Evolutionary conservation across 2,797 vertebrate genomes (phyloP).

Genomic region (Loris lydekkerianus): DNA sequence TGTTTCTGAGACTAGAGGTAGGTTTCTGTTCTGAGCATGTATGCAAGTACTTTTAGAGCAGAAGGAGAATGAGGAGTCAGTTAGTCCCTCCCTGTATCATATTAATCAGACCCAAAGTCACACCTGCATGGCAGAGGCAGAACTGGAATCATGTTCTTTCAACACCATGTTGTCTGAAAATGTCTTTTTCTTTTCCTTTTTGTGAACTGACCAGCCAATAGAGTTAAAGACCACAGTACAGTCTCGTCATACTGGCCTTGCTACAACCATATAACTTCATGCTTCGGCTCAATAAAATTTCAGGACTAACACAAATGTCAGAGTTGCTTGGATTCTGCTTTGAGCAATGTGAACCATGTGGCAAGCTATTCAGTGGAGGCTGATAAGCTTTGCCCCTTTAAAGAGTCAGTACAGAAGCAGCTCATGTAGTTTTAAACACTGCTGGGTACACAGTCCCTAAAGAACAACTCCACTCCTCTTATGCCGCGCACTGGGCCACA

Average conservation of each 20-base stretch:
- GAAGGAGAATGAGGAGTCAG: not conserved
- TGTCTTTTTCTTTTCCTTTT: not conserved
- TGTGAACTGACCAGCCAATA: not conserved
- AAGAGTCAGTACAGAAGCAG: not conserved
- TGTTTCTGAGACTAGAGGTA: not conserved
- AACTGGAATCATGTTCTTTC: not conserved
- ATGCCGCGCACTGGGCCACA: not conserved
- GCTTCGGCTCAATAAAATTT: not conserved
- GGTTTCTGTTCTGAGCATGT: slow-evolving; percentile 7
- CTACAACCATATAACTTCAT: not conserved
- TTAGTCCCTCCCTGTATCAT: not conserved
- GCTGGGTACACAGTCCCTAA: too few relatives aligned
- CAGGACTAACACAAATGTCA: not conserved
- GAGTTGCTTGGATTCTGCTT: not conserved
- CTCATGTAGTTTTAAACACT: not conserved
- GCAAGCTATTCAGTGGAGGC: not conserved
- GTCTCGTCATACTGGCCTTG: not conserved
- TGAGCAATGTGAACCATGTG: not conserved
- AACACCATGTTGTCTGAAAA: not conserved
- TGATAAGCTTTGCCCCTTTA: not conserved
- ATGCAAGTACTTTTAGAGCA: not conserved
- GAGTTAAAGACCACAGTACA: not conserved
- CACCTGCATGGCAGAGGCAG: not conserved
- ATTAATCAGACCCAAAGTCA: not conserved
- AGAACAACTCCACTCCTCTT: not conserved